phyloP scores from a whole-genome alignment of 2,797 vertebrate genomes.

The Pseudomugil tenellus region DNA sequence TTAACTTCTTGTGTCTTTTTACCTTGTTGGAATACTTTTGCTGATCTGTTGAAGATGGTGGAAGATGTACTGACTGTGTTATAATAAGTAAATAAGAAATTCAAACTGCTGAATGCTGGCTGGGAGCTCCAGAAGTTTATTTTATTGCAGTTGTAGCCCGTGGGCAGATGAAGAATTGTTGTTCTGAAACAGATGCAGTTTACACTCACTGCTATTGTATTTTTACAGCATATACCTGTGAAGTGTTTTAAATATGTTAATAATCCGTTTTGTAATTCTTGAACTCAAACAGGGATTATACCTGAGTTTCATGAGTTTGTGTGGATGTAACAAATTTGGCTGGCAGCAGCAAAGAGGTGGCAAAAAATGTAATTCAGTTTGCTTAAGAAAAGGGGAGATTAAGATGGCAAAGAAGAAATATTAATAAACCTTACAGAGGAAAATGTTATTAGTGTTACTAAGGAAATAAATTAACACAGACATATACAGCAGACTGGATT shows the following conservation, averaged over 20 bases:
- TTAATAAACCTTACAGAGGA: not conserved
- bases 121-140: conserved; percentile 28
- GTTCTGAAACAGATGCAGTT: conserved; percentile 36
- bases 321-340: too few species aligned
- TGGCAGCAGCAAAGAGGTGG: too few species aligned
- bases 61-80: conserved; percentile 1
- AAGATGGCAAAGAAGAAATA: too few species aligned
- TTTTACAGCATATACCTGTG: conserved; percentile 45
- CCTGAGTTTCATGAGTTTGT: not conserved
- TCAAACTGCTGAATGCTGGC: conserved; percentile 39
- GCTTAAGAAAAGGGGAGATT: too few species aligned
- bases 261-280: conserved; percentile 16
- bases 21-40: not conserved
- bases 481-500: not conserved
- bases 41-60: not conserved
- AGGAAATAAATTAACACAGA: not conserved
- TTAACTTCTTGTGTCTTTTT: not conserved
- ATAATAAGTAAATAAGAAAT: conserved; percentile 15
- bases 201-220: conserved; percentile 28
- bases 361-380: too few species aligned
- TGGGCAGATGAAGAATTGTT: conserved; percentile 57
- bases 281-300: not conserved
- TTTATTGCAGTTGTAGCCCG: conserved; percentile 36
- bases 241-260: conserved; percentile 25
- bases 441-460: not conserved